A percentile compares a stretch with the other conserved stretches of the same genome.
Conservation (phyloP, 2,113 vertebrate species). For the Thunnus thynnus region DNA sequence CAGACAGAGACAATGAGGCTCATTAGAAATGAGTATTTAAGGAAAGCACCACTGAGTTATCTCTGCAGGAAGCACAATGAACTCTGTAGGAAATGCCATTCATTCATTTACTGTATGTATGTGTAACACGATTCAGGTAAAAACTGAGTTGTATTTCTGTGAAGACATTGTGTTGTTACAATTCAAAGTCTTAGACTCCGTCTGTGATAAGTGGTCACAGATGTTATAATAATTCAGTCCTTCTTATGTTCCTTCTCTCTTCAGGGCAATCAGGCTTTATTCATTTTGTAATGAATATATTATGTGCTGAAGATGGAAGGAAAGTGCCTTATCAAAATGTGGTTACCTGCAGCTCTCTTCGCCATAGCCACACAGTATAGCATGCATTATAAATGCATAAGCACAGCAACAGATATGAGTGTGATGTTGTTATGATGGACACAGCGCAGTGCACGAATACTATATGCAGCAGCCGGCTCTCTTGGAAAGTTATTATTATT, state of each 20-base stretch:
- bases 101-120: constrained; percentile 49
- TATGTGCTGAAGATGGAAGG: constrained; percentile 2
- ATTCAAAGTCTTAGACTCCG: background rate
- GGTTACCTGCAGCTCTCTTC: constrained; percentile 11
- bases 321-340: background rate
- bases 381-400: constrained; percentile 25
- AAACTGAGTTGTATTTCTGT: constrained; percentile 27
- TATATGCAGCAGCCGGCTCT: background rate
- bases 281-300: constrained; percentile 16
- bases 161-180: constrained; percentile 8
- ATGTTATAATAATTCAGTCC: background rate
- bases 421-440: constrained; percentile 8
- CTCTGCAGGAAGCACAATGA: constrained; percentile 55
- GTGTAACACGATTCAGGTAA: constrained; percentile 23
- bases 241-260: background rate
- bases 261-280: constrained; percentile 3
- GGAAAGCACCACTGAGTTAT: constrained; percentile 50
- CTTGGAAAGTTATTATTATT: constrained; percentile 17
- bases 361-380: background rate
- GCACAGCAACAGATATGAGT: constrained; percentile 6
- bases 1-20: constrained; percentile 54
- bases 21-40: constrained; percentile 70
- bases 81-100: constrained; percentile 61
- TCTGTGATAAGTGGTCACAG: background rate
- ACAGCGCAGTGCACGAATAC: constrained; percentile 17